A percentile compares a stretch with the other conserved stretches of the same genome.
phyloP scores from a whole-genome alignment of 2,113 vertebrate species.

The Dasyurus viverrinus region DNA sequence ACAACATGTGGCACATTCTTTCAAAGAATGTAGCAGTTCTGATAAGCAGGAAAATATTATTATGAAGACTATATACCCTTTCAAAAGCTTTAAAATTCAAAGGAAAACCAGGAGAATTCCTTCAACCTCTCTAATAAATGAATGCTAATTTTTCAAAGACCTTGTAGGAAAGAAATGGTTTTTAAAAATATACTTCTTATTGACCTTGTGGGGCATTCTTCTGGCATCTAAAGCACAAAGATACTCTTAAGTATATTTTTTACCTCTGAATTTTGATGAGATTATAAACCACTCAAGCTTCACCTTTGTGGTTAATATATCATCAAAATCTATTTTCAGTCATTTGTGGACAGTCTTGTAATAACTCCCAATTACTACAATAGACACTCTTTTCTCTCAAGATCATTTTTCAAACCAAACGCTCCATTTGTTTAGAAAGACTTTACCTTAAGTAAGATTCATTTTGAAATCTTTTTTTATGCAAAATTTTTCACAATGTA shows the following conservation, averaged over 20 bases:
- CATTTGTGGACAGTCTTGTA: slow-evolving; percentile 17
- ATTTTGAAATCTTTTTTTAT: slow-evolving; percentile 45
- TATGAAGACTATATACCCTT: slow-evolving; percentile 10
- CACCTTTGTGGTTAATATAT: slow-evolving; percentile 25
- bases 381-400: neutral
- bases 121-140: slow-evolving; percentile 30
- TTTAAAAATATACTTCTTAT: slow-evolving; percentile 30
- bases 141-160: slow-evolving; percentile 19
- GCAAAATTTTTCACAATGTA: slow-evolving; percentile 9
- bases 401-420: slow-evolving; percentile 39
- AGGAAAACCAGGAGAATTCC: slow-evolving; percentile 40
- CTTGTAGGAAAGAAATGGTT: slow-evolving; percentile 51
- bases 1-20: slow-evolving; percentile 39
- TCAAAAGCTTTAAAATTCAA: slow-evolving; percentile 36
- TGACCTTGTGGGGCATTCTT: slow-evolving; percentile 46
- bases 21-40: slow-evolving; percentile 6
- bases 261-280: slow-evolving; percentile 42
- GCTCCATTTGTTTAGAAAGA: slow-evolving; percentile 43
- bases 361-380: slow-evolving; percentile 47
- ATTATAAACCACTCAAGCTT: slow-evolving; percentile 56
- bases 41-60: slow-evolving; percentile 23
- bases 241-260: neutral
- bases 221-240: slow-evolving; percentile 46
- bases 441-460: slow-evolving; percentile 31
- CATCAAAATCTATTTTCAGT: slow-evolving; percentile 54